These are phyloP conservation scores for Suncus etruscus DNA, from an alignment of 2,113 vertebrate species.

Conservation along the genomic window DNA sequence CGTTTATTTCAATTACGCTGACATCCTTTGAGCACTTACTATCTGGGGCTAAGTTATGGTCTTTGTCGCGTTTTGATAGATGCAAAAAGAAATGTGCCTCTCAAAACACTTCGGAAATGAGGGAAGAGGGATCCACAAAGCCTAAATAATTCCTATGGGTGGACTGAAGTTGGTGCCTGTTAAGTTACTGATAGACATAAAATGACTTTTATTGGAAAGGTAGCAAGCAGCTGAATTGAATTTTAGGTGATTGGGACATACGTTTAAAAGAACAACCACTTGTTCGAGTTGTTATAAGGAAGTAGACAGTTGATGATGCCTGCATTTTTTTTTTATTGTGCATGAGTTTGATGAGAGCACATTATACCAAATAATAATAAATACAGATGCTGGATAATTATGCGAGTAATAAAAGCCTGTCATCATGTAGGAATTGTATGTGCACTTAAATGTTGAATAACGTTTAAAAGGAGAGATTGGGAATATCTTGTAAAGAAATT, in stretches of 20 bases:
- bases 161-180: background rate
- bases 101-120: conserved; percentile 30
- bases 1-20: conserved; percentile 49
- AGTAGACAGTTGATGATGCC: conserved; percentile 27
- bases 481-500: conserved; percentile 23
- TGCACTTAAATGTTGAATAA: conserved; percentile 17
- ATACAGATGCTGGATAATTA: conserved; percentile 33
- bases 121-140: background rate
- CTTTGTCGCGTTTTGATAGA: background rate
- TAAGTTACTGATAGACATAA: background rate
- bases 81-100: background rate
- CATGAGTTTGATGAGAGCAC: conserved; percentile 19
- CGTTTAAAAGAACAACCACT: background rate
- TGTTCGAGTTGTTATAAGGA: conserved; percentile 35
- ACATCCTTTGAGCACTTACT: background rate
- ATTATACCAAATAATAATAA: background rate
- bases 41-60: background rate
- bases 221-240: conserved; percentile 27
- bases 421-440: conserved; percentile 6
- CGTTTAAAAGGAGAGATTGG: conserved; percentile 28
- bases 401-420: background rate
- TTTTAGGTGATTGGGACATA: conserved; percentile 26
- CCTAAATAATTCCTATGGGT: background rate
- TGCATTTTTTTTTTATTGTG: conserved; percentile 30
- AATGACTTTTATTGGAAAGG: conserved; percentile 17